These are phyloP conservation scores for Vandiemenella viatica DNA, from an alignment of 2,888 invertebrate genomes.

Conservation along the genomic window DNA sequence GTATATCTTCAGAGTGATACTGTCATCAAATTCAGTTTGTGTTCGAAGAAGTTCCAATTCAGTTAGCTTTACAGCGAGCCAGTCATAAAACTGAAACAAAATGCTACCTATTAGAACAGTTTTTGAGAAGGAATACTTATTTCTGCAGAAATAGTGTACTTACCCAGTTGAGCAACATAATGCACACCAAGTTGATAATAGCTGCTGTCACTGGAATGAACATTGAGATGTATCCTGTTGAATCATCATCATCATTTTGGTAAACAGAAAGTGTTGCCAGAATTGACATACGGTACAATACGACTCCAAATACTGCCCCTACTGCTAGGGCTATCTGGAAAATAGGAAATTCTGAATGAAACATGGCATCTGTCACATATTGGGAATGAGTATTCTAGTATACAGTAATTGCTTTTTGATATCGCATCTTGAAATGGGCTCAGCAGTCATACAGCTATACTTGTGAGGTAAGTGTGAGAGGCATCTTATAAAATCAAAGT, in stretches of 20 bases:
- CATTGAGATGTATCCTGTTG: constrained; percentile 41
- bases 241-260: constrained; percentile 28
- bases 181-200: constrained; percentile 58
- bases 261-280: constrained; percentile 41
- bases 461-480: too few species aligned
- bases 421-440: too few species aligned
- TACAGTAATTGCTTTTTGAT: too few species aligned
- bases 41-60: constrained; percentile 63
- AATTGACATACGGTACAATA: constrained; percentile 57
- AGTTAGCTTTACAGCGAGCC: constrained; percentile 49
- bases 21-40: constrained; percentile 75
- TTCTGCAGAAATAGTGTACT: constrained; percentile 5
- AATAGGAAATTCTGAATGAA: too few species aligned
- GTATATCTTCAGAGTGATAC: constrained; percentile 72
- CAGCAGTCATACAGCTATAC: too few species aligned
- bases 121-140: neutral
- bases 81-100: constrained; percentile 35
- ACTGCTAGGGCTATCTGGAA: constrained; percentile 49
- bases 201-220: constrained; percentile 63
- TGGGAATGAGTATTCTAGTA: too few species aligned
- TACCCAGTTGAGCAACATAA: constrained; percentile 55
- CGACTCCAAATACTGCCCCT: constrained; percentile 58
- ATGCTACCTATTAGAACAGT: neutral
- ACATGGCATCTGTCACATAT: too few species aligned
- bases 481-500: too few species aligned